phyloP scores from a whole-genome alignment of 30 jellyfish, hydroid and myxozoan species.

The Nemopilema nomurai region DNA sequence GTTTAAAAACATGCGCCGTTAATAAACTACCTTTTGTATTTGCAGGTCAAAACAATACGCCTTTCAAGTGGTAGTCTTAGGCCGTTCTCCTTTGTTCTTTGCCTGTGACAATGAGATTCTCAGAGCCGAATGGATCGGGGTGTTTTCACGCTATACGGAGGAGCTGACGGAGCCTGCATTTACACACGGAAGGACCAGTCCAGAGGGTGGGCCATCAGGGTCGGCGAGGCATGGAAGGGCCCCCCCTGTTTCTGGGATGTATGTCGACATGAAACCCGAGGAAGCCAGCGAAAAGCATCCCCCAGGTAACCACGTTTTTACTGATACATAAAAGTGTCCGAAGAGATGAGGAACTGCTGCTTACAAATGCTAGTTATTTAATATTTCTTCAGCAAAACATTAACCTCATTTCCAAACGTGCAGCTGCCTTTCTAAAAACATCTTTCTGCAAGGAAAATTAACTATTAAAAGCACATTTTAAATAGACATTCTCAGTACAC shows the following conservation, averaged over 20 bases:
- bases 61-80: constrained; percentile 76
- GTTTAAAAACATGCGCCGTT: no score
- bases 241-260: constrained; percentile 4
- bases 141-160: constrained; percentile 45
- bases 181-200: constrained; percentile 48
- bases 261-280: constrained; percentile 29
- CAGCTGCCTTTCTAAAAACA: no score
- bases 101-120: constrained; percentile 85
- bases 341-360: no score
- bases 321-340: no score
- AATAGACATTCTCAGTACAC: no score
- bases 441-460: no score
- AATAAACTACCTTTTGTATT: neutral
- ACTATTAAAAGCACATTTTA: no score
- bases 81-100: constrained; percentile 67
- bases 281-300: constrained; percentile 3
- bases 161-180: constrained; percentile 11
- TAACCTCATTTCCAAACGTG: no score
- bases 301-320: neutral
- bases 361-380: no score
- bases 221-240: constrained; percentile 34
- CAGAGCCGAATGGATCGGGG: constrained; percentile 76
- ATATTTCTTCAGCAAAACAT: no score
- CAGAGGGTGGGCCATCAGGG: constrained; percentile 62
- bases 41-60: constrained; percentile 74